Evolutionary conservation across 2,797 vertebrate species (phyloP).

Genomic region (Tragopan temminckii): DNA sequence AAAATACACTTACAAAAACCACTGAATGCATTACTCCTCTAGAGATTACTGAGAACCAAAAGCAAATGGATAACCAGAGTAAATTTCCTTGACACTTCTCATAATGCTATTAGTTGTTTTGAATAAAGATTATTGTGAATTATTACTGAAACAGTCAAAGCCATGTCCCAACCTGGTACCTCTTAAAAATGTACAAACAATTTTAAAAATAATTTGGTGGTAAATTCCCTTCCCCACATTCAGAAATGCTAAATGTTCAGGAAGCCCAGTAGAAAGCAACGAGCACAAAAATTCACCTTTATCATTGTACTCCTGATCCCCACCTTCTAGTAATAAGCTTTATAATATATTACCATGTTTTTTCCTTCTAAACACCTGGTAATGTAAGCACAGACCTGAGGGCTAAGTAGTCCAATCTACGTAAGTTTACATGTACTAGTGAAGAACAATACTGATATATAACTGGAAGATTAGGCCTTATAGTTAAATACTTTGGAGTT

Average conservation of each 20-base stretch:
- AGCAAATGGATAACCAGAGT: neutral
- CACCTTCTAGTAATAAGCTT: neutral
- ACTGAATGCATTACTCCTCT: neutral
- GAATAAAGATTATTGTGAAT: neutral
- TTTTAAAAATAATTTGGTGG: neutral
- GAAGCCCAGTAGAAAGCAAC: neutral
- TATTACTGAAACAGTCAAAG: neutral
- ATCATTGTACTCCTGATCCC: neutral
- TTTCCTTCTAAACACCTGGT: neutral
- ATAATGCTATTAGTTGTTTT: neutral
- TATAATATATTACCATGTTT: neutral
- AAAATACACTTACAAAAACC: neutral
- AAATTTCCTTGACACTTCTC: neutral
- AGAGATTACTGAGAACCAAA: neutral
- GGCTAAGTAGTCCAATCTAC: neutral
- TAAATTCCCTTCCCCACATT: neutral
- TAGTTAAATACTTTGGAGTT: neutral
- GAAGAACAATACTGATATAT: neutral
- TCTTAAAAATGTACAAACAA: neutral
- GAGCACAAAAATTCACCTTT: neutral
- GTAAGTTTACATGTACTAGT: neutral
- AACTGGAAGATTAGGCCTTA: neutral
- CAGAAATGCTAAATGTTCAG: neutral
- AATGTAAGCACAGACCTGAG: neutral
- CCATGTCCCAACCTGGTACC: fast-evolving